Conservation (phyloP, 92 coral and sea anemone species). For the Zoanthus solanderi region DNA sequence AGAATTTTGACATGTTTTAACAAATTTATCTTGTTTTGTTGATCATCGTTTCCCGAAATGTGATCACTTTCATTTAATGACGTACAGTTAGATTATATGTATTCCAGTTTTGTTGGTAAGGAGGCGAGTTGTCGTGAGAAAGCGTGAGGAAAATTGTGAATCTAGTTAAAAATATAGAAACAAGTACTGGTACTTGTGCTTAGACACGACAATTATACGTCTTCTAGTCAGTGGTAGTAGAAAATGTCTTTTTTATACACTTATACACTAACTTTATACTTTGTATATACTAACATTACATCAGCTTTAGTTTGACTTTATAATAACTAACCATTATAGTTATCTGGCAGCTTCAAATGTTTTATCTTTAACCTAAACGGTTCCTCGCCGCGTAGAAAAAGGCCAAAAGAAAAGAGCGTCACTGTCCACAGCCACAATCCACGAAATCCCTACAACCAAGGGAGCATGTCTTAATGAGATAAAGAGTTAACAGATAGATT, state of each 20-base stretch:
- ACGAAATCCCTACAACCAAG: conserved; percentile 57
- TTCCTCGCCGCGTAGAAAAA: conserved; percentile 69
- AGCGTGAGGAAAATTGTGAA: neutral
- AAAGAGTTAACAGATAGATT: conserved; percentile 3
- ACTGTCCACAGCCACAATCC: conserved; percentile 70
- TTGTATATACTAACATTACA: neutral
- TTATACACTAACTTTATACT: neutral
- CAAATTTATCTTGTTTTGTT: neutral
- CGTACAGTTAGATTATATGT: neutral
- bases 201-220: conserved; percentile 8
- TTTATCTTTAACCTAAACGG: conserved; percentile 53
- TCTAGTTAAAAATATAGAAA: conserved; percentile 32
- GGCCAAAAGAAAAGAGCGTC: conserved; percentile 60
- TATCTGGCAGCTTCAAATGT: conserved; percentile 61
- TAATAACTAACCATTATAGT: conserved; percentile 44
- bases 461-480: neutral
- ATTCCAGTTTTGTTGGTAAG: too few relatives aligned
- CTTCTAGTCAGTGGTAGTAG: neutral
- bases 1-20: neutral
- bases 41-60: neutral
- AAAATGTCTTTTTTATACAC: conserved; percentile 1
- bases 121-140: neutral
- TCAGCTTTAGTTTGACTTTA: conserved; percentile 1
- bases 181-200: neutral
- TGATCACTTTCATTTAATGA: neutral